Evolutionary conservation across 2,797 vertebrate species (phyloP).

Genomic region (Sphenodon punctatus): DNA sequence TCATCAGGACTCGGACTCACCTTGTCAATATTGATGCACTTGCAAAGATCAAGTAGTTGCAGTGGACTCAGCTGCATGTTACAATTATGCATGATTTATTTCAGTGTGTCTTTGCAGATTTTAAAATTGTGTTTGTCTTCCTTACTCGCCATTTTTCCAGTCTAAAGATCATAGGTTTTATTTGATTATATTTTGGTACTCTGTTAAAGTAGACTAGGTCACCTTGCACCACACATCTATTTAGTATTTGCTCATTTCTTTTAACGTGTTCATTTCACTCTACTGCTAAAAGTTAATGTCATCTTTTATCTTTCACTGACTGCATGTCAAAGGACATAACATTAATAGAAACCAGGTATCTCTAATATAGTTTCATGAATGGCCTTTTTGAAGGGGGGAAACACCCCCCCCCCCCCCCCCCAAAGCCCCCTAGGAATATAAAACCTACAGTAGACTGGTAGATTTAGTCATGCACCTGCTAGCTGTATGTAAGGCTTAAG

Average conservation of each 20-base stretch:
- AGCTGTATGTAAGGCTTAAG: slow-evolving; percentile 9
- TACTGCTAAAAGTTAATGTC: slow-evolving; percentile 74
- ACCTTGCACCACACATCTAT: slow-evolving; percentile 66
- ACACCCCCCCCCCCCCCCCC: slow-evolving; percentile 7
- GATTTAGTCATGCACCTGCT: slow-evolving; percentile 45
- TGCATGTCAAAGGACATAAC: slow-evolving; percentile 70
- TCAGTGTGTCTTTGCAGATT: slow-evolving; percentile 62
- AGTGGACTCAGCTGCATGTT: slow-evolving; percentile 16
- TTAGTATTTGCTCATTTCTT: slow-evolving; percentile 65
- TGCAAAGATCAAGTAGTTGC: slow-evolving; percentile 13
- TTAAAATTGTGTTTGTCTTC: slow-evolving; percentile 66
- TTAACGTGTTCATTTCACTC: slow-evolving; percentile 68
- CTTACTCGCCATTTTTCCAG: slow-evolving; percentile 56
- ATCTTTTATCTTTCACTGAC: slow-evolving; percentile 72
- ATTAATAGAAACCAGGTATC: slow-evolving; percentile 67
- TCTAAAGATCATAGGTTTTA: slow-evolving; percentile 75
- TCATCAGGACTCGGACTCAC: not conserved
- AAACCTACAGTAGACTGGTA: slow-evolving; percentile 43
- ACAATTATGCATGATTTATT: slow-evolving; percentile 52
- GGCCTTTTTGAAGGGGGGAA: slow-evolving; percentile 53
- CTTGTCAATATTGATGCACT: slow-evolving; percentile 1
- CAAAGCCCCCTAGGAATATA: slow-evolving; percentile 44
- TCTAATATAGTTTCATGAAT: slow-evolving; percentile 66
- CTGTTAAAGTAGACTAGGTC: slow-evolving; percentile 72
- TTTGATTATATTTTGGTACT: slow-evolving; percentile 75